Conservation (phyloP, 2,888 invertebrate genomes). For the Hemistola chrysoprasaria region DNA sequence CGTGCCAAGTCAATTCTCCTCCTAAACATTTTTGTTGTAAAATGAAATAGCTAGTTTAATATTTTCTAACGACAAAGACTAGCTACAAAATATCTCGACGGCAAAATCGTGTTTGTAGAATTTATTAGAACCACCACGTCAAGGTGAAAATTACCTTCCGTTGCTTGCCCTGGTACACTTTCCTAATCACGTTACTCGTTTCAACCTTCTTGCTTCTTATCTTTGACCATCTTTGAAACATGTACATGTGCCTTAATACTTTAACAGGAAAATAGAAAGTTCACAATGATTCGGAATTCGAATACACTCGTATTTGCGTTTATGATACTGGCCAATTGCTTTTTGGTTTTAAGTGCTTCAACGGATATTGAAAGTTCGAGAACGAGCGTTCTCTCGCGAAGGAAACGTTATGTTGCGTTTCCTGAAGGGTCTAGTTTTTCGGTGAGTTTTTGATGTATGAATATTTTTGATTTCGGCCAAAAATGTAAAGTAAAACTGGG, state of each 20-base stretch:
- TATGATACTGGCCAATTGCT: constrained; percentile 22
- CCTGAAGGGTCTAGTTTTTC: constrained; percentile 87
- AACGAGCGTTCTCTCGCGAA: constrained; percentile 74
- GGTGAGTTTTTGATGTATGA: constrained; percentile 64
- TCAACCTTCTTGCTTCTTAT: constrained; percentile 25
- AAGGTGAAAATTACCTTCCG: constrained; percentile 33
- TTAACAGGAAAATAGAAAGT: constrained; percentile 1
- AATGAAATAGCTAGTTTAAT: too few relatives aligned
- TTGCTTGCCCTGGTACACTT: constrained; percentile 33
- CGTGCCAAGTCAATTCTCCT: too few relatives aligned
- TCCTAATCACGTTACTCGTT: constrained; percentile 28
- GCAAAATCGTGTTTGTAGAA: constrained; percentile 25
- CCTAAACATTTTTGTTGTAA: too few relatives aligned
- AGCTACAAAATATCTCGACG: constrained; percentile 12
- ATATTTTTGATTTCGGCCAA: too few relatives aligned
- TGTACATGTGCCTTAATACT: too few relatives aligned
- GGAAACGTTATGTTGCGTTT: constrained; percentile 85
- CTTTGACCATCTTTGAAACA: constrained; percentile 23
- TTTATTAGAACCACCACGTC: constrained; percentile 28
- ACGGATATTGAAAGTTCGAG: constrained; percentile 20
- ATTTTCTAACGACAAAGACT: constrained; percentile 11
- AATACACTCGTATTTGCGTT: constrained; percentile 9
- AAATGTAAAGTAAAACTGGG: too few relatives aligned
- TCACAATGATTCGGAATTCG: constrained; percentile 21
- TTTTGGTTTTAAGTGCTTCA: constrained; percentile 26